Percentiles rank a stretch among this genome's conserved stretches.
Conservation (phyloP, 1,140 invertebrate species). For the Whitmania pigra region DNA sequence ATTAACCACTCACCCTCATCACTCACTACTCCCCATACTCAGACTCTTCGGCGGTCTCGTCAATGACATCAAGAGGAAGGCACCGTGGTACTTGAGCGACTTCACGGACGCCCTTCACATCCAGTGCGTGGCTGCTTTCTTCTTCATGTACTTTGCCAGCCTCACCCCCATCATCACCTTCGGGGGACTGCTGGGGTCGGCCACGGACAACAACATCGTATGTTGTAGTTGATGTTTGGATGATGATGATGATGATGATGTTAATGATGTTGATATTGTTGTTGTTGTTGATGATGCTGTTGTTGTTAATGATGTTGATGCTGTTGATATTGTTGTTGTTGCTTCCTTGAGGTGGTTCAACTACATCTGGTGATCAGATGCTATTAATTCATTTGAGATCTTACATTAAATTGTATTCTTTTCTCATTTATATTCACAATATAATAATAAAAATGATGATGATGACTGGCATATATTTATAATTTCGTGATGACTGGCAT, state of each 20-base stretch:
- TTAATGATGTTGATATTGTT: background rate
- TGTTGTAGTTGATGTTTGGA: slow-evolving; percentile 23
- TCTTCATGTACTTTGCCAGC: slow-evolving; percentile 97
- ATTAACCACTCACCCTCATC: no score
- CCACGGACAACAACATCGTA: slow-evolving; percentile 83
- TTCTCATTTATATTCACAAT: no score
- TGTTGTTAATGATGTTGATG: no score
- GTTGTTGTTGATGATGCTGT: no score
- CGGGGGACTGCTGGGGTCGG: slow-evolving; percentile 81
- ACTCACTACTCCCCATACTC: background rate
- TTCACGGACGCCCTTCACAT: slow-evolving; percentile 71
- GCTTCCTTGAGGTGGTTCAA: no score
- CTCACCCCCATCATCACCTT: slow-evolving; percentile 95
- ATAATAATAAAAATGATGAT: background rate
- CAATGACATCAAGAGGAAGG: slow-evolving; percentile 80
- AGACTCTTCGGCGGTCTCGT: slow-evolving; percentile 71
- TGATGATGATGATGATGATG: background rate
- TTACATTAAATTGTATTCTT: slow-evolving; percentile 16
- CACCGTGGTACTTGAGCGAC: slow-evolving; percentile 58
- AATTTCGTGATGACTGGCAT: no score
- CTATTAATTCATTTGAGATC: background rate
- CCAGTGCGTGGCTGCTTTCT: slow-evolving; percentile 89
- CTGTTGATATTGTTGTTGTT: no score
- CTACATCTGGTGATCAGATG: background rate
- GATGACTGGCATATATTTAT: no score